Conservation (phyloP, 1,140 invertebrate genomes). For the Drosophila arizonae region DNA sequence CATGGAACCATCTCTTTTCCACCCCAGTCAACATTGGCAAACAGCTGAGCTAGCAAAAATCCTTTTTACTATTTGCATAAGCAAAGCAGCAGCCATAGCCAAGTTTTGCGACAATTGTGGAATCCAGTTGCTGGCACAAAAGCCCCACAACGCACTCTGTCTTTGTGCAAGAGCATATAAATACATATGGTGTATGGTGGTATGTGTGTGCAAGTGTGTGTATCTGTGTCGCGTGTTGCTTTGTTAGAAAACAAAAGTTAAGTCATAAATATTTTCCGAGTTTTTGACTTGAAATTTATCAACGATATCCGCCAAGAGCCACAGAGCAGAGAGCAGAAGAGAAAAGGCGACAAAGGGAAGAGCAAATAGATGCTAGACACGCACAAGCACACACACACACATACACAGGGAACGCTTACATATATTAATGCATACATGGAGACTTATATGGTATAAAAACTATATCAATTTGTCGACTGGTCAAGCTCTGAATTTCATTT, state of each 20-base stretch:
- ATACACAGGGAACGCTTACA: background rate
- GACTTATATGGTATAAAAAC: slow-evolving; percentile 29
- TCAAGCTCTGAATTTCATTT: background rate
- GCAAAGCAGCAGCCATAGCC: slow-evolving; percentile 26
- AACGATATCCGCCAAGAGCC: slow-evolving; percentile 71
- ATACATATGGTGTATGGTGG: background rate
- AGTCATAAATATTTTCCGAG: slow-evolving; percentile 81
- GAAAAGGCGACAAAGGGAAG: background rate
- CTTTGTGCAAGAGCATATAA: slow-evolving; percentile 1
- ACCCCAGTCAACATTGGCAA: slow-evolving; percentile 8
- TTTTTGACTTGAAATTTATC: slow-evolving; percentile 81
- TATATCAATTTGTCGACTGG: slow-evolving; percentile 48
- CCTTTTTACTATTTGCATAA: slow-evolving; percentile 65
- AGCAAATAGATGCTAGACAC: background rate
- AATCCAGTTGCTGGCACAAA: slow-evolving; percentile 22
- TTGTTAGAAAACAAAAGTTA: slow-evolving; percentile 80
- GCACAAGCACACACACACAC: slow-evolving; percentile 11
- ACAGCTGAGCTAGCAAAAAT: slow-evolving; percentile 41
- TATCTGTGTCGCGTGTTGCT: slow-evolving; percentile 47
- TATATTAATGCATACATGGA: too few species aligned
- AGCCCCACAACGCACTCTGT: slow-evolving; percentile 11
- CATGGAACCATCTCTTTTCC: background rate
- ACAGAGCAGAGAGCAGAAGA: slow-evolving; percentile 9
- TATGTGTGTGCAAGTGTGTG: slow-evolving; percentile 22
- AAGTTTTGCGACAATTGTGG: slow-evolving; percentile 68